Evolutionary conservation across 2,888 invertebrate species (phyloP).

Genomic region (Bellardia bayeri): DNA sequence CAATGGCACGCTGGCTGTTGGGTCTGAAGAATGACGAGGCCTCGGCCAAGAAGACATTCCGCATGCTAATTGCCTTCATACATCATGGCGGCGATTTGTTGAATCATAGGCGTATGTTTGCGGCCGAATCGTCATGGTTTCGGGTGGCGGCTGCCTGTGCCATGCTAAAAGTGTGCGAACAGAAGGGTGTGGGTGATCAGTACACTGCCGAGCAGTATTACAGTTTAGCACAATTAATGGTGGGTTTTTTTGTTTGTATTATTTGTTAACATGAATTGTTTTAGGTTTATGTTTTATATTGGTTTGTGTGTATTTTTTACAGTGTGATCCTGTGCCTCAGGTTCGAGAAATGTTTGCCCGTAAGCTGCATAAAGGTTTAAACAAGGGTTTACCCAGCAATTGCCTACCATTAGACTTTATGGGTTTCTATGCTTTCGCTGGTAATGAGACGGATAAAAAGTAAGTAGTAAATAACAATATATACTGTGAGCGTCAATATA

Average conservation of each 20-base stretch:
- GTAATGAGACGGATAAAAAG: conserved; percentile 93
- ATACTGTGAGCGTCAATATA: too few relatives aligned
- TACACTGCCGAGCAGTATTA: conserved; percentile 98
- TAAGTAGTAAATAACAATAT: conserved; percentile 80
- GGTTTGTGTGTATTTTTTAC: conserved; percentile 22
- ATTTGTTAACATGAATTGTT: background rate
- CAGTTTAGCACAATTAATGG: conserved; percentile 95
- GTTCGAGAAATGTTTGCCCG: conserved; percentile 95
- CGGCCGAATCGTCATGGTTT: conserved; percentile 96
- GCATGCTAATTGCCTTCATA: conserved; percentile 97
- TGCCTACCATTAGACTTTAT: conserved; percentile 98
- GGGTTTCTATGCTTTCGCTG: conserved; percentile 96
- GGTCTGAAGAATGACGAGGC: conserved; percentile 94
- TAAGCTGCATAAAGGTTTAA: conserved; percentile 95
- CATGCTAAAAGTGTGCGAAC: conserved; percentile 98
- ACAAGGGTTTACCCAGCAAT: conserved; percentile 93
- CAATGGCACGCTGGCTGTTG: conserved; percentile 97
- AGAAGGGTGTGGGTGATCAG: conserved; percentile 97
- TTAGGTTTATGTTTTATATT: background rate
- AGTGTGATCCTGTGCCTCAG: conserved; percentile 91
- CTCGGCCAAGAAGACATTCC: conserved; percentile 96
- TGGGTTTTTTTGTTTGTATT: conserved; percentile 83
- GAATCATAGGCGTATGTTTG: conserved; percentile 90
- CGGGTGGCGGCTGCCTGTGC: conserved; percentile 96
- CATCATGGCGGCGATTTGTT: conserved; percentile 94